Evolutionary conservation across 1,140 invertebrate genomes (phyloP).

Genomic region (Platorchestia sp.): DNA sequence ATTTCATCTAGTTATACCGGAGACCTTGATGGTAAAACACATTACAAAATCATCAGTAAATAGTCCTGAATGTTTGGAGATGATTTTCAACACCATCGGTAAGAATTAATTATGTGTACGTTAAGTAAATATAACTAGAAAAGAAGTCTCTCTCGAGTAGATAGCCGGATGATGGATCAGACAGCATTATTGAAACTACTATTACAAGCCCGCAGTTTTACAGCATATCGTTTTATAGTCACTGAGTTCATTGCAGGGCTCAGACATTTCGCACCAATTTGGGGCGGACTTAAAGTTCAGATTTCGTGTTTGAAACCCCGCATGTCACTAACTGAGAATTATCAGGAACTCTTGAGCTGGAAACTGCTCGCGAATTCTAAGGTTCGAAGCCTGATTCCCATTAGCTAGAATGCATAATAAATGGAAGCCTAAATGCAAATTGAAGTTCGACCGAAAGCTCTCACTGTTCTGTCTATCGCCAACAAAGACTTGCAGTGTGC

Average conservation of each 20-base stretch:
- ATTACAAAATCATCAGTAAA: no score
- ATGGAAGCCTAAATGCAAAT: neutral
- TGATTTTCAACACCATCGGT: no score
- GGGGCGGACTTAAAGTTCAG: neutral
- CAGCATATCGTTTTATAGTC: neutral
- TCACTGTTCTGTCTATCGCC: neutral
- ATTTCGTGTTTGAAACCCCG: neutral
- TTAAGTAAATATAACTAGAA: no score
- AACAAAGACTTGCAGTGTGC: neutral
- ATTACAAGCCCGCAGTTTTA: neutral
- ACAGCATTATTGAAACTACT: neutral
- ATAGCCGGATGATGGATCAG: neutral
- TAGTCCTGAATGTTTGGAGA: no score
- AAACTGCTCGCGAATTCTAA: neutral
- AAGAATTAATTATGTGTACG: no score
- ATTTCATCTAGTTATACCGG: no score
- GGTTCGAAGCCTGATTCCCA: neutral
- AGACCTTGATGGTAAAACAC: no score
- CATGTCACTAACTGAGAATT: neutral
- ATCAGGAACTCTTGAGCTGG: neutral
- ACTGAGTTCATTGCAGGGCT: neutral
- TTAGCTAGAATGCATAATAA: slow-evolving; percentile 10
- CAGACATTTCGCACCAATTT: neutral
- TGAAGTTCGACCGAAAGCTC: neutral
- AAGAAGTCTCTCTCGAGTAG: no score